phyloP scores from a whole-genome alignment of 2,888 invertebrate genomes.

The Drosophila sordidula region DNA sequence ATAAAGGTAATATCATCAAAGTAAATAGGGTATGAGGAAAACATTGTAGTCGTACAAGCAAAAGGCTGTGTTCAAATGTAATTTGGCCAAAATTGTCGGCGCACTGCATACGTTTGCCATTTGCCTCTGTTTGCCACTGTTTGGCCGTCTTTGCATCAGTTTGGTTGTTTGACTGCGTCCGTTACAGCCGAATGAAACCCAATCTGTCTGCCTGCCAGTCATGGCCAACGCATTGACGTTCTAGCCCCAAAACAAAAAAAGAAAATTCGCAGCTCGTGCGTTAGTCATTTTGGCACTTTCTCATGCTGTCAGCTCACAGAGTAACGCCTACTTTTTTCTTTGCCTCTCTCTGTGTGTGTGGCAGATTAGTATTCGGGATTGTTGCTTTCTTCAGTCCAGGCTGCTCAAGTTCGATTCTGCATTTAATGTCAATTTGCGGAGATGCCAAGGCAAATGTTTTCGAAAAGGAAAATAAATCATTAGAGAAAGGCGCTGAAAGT shows the following conservation, averaged over 20 bases:
- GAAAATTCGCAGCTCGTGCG: slow-evolving; percentile 50
- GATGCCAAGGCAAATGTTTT: slow-evolving; percentile 50
- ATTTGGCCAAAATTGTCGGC: slow-evolving; percentile 75
- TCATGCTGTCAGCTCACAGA: slow-evolving; percentile 75
- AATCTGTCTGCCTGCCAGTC: slow-evolving; percentile 78
- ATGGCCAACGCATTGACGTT: slow-evolving; percentile 41
- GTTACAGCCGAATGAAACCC: slow-evolving; percentile 74
- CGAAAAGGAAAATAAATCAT: slow-evolving; percentile 62
- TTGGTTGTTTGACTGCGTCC: slow-evolving; percentile 35
- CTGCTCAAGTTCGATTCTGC: slow-evolving; percentile 64
- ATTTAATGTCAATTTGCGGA: slow-evolving; percentile 72
- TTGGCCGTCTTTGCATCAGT: slow-evolving; percentile 1
- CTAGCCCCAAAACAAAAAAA: slow-evolving; percentile 22
- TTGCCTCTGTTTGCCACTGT: slow-evolving; percentile 15
- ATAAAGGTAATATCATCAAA: background rate
- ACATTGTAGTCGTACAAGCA: slow-evolving; percentile 50
- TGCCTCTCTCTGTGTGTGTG: slow-evolving; percentile 39
- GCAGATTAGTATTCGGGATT: slow-evolving; percentile 66
- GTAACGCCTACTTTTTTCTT: slow-evolving; percentile 58
- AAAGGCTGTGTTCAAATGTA: slow-evolving; percentile 79
- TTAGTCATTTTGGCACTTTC: slow-evolving; percentile 79
- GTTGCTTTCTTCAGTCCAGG: slow-evolving; percentile 25
- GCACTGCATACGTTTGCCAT: slow-evolving; percentile 61
- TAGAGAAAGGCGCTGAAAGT: slow-evolving; percentile 12
- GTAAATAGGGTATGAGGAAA: slow-evolving; percentile 33